Conservation (phyloP, 1,140 invertebrate genomes). For the Glossosoma conforme region DNA sequence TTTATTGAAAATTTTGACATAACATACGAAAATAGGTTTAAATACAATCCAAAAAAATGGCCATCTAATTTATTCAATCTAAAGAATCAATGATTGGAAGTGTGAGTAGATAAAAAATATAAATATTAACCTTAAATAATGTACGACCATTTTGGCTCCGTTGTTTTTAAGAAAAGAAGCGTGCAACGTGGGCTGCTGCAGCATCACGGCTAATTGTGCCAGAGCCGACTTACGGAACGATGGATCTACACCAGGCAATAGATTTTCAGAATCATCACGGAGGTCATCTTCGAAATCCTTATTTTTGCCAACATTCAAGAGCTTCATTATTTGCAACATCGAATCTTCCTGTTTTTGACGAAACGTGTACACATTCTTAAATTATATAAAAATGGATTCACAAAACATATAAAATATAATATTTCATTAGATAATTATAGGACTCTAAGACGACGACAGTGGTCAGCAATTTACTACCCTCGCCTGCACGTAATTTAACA, state of each 20-base stretch:
- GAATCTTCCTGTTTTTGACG: slow-evolving; percentile 36
- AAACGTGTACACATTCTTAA: neutral
- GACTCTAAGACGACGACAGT: no score
- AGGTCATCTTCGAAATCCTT: neutral
- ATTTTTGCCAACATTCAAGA: slow-evolving; percentile 32
- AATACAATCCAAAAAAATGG: no score
- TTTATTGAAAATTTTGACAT: no score
- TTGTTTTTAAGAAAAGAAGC: slow-evolving; percentile 47
- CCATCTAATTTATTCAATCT: no score
- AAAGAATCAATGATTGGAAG: no score
- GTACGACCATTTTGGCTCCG: slow-evolving; percentile 35
- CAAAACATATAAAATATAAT: no score
- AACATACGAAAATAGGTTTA: no score
- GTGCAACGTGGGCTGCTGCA: slow-evolving; percentile 52
- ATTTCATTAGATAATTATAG: no score
- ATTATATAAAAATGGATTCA: no score
- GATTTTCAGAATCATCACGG: neutral
- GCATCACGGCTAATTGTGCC: slow-evolving; percentile 55
- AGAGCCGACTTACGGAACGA: slow-evolving; percentile 54
- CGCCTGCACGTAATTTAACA: no score
- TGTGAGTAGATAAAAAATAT: no score
- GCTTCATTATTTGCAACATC: slow-evolving; percentile 42
- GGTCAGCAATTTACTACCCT: no score
- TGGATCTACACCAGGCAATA: slow-evolving; percentile 49
- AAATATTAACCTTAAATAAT: slow-evolving; percentile 23